phyloP scores from a whole-genome alignment of 2,797 vertebrate genomes.

The Anolis apletophallus region DNA sequence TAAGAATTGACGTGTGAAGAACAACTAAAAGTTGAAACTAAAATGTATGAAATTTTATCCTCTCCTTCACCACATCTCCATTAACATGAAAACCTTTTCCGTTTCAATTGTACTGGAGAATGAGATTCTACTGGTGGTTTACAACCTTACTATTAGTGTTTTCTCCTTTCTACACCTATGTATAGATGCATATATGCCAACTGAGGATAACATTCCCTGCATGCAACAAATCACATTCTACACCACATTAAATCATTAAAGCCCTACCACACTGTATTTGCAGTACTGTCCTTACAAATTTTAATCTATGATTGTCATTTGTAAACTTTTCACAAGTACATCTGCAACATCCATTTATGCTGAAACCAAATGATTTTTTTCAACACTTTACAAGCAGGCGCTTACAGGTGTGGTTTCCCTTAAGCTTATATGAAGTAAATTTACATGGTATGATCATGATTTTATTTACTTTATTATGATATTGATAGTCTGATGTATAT shows the following conservation, averaged over 20 bases:
- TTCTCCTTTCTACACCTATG: not conserved
- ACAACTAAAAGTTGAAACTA: not conserved
- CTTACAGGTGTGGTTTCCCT: not conserved
- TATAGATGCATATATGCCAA: not conserved
- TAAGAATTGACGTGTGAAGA: conserved; percentile 24
- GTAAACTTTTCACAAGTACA: not conserved
- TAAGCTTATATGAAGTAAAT: not conserved
- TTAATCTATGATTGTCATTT: not conserved
- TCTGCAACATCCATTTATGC: not conserved
- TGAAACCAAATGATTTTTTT: not conserved
- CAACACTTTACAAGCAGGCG: not conserved
- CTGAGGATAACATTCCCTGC: not conserved
- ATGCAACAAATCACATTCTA: not conserved
- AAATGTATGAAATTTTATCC: not conserved
- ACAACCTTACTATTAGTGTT: not conserved
- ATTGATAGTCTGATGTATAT: no score
- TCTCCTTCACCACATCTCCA: not conserved
- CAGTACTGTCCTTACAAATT: not conserved
- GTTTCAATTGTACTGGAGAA: not conserved
- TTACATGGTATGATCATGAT: no score
- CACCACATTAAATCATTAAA: not conserved
- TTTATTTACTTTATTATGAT: no score
- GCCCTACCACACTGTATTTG: not conserved
- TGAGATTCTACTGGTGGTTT: not conserved
- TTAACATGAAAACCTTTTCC: not conserved